Base-by-base conservation (phyloP, 2,113 vertebrate genomes). In the Calyptommatus sinebrachiatus region DNA sequence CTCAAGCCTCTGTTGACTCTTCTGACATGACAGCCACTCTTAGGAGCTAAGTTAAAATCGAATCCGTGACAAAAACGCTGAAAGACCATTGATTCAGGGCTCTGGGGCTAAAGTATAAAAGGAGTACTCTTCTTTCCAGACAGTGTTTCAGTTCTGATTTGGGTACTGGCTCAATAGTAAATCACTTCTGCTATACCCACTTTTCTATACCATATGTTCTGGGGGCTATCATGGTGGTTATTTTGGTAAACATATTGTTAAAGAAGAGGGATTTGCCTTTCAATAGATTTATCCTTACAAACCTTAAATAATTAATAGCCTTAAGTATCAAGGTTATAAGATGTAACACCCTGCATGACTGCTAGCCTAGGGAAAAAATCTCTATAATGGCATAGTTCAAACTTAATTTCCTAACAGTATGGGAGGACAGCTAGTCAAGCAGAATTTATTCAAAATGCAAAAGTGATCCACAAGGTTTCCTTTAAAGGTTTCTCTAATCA, bases 381-480 rank as follows among this genome's bases (percentile, higher is more conserved):
- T 45, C 28, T n/a, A 46, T 65, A 68, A 80, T 69, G 71, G 46
- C 3, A 79, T 74, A 45, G 70, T 0, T 0, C 28, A 35, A 74
- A 74, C 28, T 82, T 79, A 67, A 62, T 31, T 62, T 87, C 76
- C 65, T 77, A 88, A 82, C 18, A 41, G 31, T 61, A 21, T 21
- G 26, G 29, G 60, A 74, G 1, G 73, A 41, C 61, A 9, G 7
- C 53, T 26, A 62, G 53, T 41, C 71, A 35, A 20, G 71, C 78
- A 86, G 82, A 85, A 81, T 81, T 89, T 60, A 86, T 86, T 85
- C 77, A 68, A 78, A 85, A 83, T 68, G 71, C 78, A 77, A 82
- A 80, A 77, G 84, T 86, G 88, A 87, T 83, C 77, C 74, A 83
- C 46, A 29, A 28, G 83, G 75, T 84, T 88, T 66, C 73, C 83